Evolutionary conservation across 1,140 invertebrate genomes (phyloP).

Genomic region (Penaeus vannamei): DNA sequence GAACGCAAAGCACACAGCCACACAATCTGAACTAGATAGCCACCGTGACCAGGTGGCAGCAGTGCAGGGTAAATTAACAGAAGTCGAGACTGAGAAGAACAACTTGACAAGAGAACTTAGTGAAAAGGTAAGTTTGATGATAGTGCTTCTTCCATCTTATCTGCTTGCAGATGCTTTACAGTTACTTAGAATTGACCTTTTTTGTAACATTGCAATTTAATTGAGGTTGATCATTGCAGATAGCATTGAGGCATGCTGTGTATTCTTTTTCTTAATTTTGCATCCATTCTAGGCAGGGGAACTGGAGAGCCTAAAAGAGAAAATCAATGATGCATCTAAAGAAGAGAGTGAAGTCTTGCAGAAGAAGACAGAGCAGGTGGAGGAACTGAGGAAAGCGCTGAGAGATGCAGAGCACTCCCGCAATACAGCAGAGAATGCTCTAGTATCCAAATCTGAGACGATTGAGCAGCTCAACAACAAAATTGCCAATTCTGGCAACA

Average conservation of each 20-base stretch:
- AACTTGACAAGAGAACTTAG: constrained; percentile 47
- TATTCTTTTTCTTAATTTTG: not conserved
- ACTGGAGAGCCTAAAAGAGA: constrained; percentile 51
- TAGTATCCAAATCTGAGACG: constrained; percentile 28
- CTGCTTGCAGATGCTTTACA: too few relatives aligned
- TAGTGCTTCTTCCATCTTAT: not conserved
- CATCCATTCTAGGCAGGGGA: constrained; percentile 42
- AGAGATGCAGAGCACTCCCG: constrained; percentile 49
- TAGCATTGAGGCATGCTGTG: not conserved
- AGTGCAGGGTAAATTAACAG: constrained; percentile 42
- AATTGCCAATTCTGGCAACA: constrained; percentile 44
- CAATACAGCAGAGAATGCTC: constrained; percentile 50
- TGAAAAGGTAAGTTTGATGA: constrained; percentile 43
- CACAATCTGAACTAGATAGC: constrained; percentile 43
- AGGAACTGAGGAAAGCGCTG: constrained; percentile 54
- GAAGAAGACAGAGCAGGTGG: constrained; percentile 63
- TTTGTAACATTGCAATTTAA: too few relatives aligned
- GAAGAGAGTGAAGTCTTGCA: constrained; percentile 64
- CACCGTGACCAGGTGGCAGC: constrained; percentile 8
- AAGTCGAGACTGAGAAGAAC: constrained; percentile 36
- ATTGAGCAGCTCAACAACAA: constrained; percentile 58
- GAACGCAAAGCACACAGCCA: constrained; percentile 41
- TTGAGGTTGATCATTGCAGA: too few relatives aligned
- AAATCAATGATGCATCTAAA: constrained; percentile 57
- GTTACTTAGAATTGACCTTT: too few relatives aligned